Conservation (phyloP, 2,888 invertebrate species). For the Nephrotoma appendiculata region DNA sequence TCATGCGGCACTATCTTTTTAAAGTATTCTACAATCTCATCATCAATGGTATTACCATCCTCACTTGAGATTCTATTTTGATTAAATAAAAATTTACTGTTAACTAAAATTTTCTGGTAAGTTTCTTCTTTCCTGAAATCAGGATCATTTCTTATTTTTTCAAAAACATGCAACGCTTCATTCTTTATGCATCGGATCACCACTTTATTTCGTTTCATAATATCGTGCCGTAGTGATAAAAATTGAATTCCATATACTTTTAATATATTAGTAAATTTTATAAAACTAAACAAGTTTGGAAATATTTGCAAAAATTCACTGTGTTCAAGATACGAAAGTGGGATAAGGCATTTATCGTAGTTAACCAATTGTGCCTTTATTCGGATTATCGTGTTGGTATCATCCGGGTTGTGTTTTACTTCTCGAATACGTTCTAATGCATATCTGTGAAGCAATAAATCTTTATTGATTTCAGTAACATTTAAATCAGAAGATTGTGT, state of each 20-base stretch:
- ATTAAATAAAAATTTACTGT: background rate
- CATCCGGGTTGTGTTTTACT: background rate
- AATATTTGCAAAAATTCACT: background rate
- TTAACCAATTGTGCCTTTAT: background rate
- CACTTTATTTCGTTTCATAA: background rate
- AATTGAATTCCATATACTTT: background rate
- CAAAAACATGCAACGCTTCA: background rate
- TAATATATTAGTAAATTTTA: background rate
- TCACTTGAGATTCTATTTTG: background rate
- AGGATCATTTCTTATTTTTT: background rate
- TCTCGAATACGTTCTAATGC: background rate
- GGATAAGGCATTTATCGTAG: background rate
- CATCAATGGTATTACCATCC: background rate
- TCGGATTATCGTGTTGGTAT: background rate
- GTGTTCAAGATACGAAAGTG: background rate
- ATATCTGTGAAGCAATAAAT: background rate
- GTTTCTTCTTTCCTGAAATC: background rate
- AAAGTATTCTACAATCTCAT: background rate
- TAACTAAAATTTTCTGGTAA: background rate
- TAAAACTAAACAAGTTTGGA: background rate
- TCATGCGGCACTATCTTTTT: background rate
- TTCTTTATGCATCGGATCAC: background rate
- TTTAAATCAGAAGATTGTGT: background rate
- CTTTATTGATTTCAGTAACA: background rate
- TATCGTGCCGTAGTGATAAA: background rate